Conservation (phyloP, 2,888 invertebrate species). For the Piscicola geometra region DNA sequence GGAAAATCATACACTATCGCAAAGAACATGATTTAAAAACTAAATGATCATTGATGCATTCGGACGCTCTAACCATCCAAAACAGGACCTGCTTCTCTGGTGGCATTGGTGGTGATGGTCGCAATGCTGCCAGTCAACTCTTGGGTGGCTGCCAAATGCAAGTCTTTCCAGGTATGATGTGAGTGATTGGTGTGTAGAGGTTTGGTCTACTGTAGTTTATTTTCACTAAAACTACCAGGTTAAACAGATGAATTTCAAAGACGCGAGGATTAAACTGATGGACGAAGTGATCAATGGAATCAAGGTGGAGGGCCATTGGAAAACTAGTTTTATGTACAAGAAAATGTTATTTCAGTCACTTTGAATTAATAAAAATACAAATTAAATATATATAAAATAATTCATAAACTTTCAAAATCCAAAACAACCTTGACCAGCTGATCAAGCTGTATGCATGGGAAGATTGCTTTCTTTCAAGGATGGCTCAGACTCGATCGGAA, state of each 20-base stretch:
- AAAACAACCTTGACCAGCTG: too few relatives aligned
- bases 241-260: conserved; percentile 29
- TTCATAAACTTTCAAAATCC: too few relatives aligned
- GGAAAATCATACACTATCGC: too few relatives aligned
- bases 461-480: background rate
- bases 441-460: conserved; percentile 32
- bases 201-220: conserved; percentile 3
- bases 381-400: too few relatives aligned
- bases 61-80: too few relatives aligned
- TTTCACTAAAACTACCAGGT: background rate
- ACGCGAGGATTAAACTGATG: conserved; percentile 23
- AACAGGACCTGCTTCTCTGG: conserved; percentile 31
- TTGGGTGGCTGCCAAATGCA: conserved; percentile 36
- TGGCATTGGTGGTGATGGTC: conserved; percentile 32
- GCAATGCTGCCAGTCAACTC: conserved; percentile 35
- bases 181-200: background rate
- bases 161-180: conserved; percentile 30
- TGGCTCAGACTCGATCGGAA: conserved; percentile 9
- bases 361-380: too few relatives aligned
- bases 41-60: too few relatives aligned
- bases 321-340: background rate
- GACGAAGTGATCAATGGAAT: conserved; percentile 29
- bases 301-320: too few relatives aligned
- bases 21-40: too few relatives aligned
- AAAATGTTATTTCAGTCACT: too few relatives aligned